Conservation (phyloP, 2,797 vertebrate species). For the Carduelis carduelis region DNA sequence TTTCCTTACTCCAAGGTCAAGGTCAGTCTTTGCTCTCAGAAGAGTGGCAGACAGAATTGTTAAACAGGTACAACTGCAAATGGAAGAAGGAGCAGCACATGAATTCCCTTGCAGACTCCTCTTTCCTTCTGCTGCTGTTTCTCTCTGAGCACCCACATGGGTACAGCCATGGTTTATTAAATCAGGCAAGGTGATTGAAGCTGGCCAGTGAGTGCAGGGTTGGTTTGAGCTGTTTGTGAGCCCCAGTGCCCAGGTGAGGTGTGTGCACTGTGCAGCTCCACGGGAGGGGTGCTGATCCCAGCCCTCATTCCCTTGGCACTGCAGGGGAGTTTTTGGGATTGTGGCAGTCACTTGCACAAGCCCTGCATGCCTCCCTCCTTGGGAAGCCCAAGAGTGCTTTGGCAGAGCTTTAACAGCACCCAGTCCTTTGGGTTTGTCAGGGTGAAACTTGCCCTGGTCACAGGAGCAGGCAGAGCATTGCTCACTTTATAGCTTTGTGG, state of each 20-base stretch:
- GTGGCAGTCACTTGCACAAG: background rate
- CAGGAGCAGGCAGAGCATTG: background rate
- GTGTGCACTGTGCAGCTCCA: background rate
- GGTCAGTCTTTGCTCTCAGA: rapidly evolving
- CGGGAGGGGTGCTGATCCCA: background rate
- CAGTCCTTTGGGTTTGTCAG: background rate
- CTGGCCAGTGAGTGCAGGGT: background rate
- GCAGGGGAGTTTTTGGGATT: background rate
- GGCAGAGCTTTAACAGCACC: too few relatives aligned
- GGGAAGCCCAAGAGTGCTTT: rapidly evolving
- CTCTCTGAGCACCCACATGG: background rate
- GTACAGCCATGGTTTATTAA: background rate
- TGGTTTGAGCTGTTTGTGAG: background rate
- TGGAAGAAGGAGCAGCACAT: background rate
- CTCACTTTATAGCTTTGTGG: background rate
- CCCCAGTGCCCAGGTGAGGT: background rate
- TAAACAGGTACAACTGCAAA: background rate
- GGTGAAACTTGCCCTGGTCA: background rate
- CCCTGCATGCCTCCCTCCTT: background rate
- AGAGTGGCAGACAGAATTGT: background rate
- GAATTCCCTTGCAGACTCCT: background rate
- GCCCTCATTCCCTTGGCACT: background rate
- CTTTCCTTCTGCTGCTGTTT: background rate
- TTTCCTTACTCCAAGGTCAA: background rate
- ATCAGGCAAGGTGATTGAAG: background rate